Evolutionary conservation across 2,888 invertebrate species (phyloP).

Genomic region (Ctenicera cuprea): DNA sequence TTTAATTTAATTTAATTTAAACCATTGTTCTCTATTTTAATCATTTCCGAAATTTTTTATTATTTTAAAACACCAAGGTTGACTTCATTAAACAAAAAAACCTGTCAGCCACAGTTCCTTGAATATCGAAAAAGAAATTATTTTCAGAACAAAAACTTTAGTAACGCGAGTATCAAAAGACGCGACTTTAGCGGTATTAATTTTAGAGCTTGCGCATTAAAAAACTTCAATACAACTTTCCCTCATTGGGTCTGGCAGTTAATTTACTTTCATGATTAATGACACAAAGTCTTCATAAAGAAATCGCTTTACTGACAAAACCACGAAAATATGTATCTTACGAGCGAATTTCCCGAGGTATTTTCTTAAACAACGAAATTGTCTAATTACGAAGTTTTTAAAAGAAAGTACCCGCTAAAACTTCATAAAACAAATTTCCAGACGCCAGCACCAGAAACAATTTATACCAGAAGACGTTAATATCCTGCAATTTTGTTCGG

Average conservation of each 20-base stretch:
- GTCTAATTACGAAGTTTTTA: slow-evolving; percentile 21
- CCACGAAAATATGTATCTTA: slow-evolving; percentile 23
- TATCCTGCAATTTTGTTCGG: background rate
- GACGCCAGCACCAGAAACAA: too few species aligned
- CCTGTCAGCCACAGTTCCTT: background rate
- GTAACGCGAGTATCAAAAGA: background rate
- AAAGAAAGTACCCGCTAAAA: background rate
- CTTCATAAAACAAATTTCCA: background rate
- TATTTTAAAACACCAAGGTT: too few species aligned
- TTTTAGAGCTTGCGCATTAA: slow-evolving; percentile 31
- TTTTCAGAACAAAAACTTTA: background rate
- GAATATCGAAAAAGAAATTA: background rate
- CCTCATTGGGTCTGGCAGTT: slow-evolving; percentile 42
- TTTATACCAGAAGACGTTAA: background rate
- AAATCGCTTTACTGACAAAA: slow-evolving; percentile 25
- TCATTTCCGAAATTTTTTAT: too few species aligned
- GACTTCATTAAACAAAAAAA: background rate
- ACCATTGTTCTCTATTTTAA: too few species aligned
- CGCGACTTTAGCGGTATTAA: slow-evolving; percentile 25
- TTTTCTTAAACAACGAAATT: slow-evolving; percentile 19
- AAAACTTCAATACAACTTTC: slow-evolving; percentile 43
- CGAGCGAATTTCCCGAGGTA: slow-evolving; percentile 20
- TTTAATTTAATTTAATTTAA: too few species aligned
- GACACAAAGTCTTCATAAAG: slow-evolving; percentile 34
- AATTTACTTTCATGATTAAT: slow-evolving; percentile 47